Evolutionary conservation across 1,140 invertebrate species (phyloP), one percentile per base, ranked within the genome.

Genomic region (Platyura marginata): DNA sequence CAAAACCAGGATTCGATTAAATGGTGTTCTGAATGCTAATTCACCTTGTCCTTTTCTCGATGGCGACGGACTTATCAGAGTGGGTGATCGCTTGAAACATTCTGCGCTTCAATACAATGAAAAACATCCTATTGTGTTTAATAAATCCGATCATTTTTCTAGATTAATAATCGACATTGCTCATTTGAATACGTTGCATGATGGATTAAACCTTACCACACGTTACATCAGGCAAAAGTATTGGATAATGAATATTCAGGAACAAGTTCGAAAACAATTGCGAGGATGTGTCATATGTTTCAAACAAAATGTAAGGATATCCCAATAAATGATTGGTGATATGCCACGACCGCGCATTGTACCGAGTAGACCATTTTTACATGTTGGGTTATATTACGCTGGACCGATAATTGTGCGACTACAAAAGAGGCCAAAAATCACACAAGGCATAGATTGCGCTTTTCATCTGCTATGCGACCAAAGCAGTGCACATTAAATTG

Each of bases 241-340:
- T 34, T 56, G 55, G 52, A 47, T 51, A 10, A 2, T 51, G 9
- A 45, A 40, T 8, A 48, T 46, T 8, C 25, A 13, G 13, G 13
- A 6, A 8, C 6, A 6, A 13, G 13, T 10, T 34, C 48, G 22
- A 44, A 21, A 9, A 33, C 46, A 18, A 44, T 51, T 8, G 10
- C 43, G 8, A 47, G 36, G 44, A 19, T 53, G 53, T 36, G 21
- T 51, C 2, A 41, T 9, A 5, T 59, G 55, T 67, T 62, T 47
- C 13, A 6, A 13, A 6, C 25, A 29, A 29, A 29, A 29, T 48
- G 48, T 23, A 48, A 54, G n/a, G 34, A 38, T 44, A 6, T 15
- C 44, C 8, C 45, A 52, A 8, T 46, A 49, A n/a, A 39, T 54
- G 3, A 65, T 65, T 58, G 56, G 45, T 3, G 36, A 62, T 38